phyloP scores from a whole-genome alignment of 2,888 invertebrate genomes.

The Ophonus ardosiacus region DNA sequence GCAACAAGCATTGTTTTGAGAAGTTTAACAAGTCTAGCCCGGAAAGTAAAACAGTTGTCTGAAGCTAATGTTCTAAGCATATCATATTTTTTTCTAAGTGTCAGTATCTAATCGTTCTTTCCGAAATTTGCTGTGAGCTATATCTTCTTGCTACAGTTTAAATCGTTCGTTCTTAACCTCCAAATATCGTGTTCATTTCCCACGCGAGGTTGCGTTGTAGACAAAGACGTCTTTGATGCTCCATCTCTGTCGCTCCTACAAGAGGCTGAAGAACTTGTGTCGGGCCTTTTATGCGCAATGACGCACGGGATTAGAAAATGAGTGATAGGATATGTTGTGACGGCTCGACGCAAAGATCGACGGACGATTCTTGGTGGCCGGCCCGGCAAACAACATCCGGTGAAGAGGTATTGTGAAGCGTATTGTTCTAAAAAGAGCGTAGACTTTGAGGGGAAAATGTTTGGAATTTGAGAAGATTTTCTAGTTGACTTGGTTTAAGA shows the following conservation, averaged over 20 bases:
- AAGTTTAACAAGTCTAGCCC: too few relatives aligned
- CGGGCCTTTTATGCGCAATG: constrained; percentile 58
- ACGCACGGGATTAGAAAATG: constrained; percentile 61
- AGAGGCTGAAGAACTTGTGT: background rate
- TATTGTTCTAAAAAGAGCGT: constrained; percentile 41
- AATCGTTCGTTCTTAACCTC: background rate
- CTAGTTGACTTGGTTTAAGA: too few relatives aligned
- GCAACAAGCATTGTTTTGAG: too few relatives aligned
- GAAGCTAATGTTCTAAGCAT: too few relatives aligned
- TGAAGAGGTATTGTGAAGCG: background rate
- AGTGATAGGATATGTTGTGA: constrained; percentile 62
- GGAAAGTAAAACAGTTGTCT: too few relatives aligned
- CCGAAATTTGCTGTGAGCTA: too few relatives aligned
- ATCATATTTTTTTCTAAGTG: too few relatives aligned
- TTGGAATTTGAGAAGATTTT: too few relatives aligned
- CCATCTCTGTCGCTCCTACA: constrained; percentile 7
- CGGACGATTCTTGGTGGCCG: constrained; percentile 22
- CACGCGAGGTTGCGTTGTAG: background rate
- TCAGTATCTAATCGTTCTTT: too few relatives aligned
- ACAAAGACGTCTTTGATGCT: background rate
- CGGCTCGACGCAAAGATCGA: constrained; percentile 47
- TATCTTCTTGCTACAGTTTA: too few relatives aligned
- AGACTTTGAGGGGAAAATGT: background rate
- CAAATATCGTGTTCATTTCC: background rate
- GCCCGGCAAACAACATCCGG: constrained; percentile 39